Base-by-base conservation (phyloP, 2,888 invertebrate species). In the Caenorhabditis sp. region DNA sequence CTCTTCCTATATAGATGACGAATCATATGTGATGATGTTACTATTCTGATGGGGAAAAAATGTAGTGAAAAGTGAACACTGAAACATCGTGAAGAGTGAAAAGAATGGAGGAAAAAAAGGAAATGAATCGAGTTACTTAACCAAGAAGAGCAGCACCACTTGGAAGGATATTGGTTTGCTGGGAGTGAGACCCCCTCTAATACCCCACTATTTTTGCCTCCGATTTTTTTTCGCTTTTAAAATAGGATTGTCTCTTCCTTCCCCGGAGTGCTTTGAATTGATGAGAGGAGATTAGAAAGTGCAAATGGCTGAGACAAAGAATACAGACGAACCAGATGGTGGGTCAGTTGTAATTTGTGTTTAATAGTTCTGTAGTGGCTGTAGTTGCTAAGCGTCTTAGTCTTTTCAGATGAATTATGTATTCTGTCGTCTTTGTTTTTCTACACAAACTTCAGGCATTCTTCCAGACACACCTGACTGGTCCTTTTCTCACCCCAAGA, bases 341-440 rank as follows among this genome's bases (percentile, higher is more conserved):
- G 4, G 66, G 31, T 47, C 47, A 66, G 12, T 54, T 26, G 24
- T 54, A 35, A 8, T 58, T 31, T 58, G n/a, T 31, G 12, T 54
- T 7, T n/a, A 35, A 58, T 58, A 56, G n/a, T 68, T 35, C 26
- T 8, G 24, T 8, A 19, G 24, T 58, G 19, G 19, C 35, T 47
- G 59, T 63, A 64, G 74, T 74, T 74, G 74, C 64, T 74, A 74
- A 74, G 74, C 74, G 54, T 54, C 74, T 74, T 74, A 74, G 64
- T 64, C 74, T 54, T 64, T 64, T 74, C 28, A 73, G 22, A 54
- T 74, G 16, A 74, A 74, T 74, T 63, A 74, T 63, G 51, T 24
- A 41, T 61, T 38, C n/a, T 35, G 59, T 26, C 61, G 8, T 35
- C 72, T 59, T 35, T 41, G n/a, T 63, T 26, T 26, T 8, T 26